These are phyloP conservation scores for Ceuthmochares aereus DNA, from an alignment of 2,113 vertebrate species.

Conservation along the genomic window DNA sequence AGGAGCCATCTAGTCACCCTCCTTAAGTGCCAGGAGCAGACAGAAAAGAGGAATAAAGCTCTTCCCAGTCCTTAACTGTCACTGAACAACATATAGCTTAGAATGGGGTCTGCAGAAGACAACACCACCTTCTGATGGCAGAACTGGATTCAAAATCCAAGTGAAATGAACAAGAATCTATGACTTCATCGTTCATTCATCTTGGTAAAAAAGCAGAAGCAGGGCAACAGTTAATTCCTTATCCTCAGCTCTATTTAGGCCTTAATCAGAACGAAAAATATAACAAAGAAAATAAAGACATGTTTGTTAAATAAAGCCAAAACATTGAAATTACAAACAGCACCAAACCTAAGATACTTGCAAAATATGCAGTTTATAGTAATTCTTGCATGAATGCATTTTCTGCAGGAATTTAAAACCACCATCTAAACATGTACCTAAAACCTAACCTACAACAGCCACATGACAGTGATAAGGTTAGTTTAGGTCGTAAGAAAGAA, in stretches of 20 bases:
- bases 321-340: not conserved
- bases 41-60: not conserved
- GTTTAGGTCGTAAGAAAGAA: not conserved
- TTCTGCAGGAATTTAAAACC: not conserved
- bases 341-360: not conserved
- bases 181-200: not conserved
- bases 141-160: not conserved
- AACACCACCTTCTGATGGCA: not conserved
- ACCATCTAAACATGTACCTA: not conserved
- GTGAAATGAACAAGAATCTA: not conserved
- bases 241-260: not conserved
- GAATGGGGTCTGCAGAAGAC: not conserved
- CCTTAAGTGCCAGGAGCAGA: not conserved
- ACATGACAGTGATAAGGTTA: not conserved
- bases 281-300: not conserved
- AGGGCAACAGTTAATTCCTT: not conserved
- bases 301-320: not conserved
- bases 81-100: not conserved
- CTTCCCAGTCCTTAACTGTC: not conserved
- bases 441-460: not conserved
- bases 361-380: not conserved
- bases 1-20: not conserved
- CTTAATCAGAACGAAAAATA: not conserved
- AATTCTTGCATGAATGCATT: not conserved
- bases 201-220: not conserved